Base-by-base conservation (phyloP, 2,113 vertebrate genomes). In the Corvus hawaiiensis region DNA sequence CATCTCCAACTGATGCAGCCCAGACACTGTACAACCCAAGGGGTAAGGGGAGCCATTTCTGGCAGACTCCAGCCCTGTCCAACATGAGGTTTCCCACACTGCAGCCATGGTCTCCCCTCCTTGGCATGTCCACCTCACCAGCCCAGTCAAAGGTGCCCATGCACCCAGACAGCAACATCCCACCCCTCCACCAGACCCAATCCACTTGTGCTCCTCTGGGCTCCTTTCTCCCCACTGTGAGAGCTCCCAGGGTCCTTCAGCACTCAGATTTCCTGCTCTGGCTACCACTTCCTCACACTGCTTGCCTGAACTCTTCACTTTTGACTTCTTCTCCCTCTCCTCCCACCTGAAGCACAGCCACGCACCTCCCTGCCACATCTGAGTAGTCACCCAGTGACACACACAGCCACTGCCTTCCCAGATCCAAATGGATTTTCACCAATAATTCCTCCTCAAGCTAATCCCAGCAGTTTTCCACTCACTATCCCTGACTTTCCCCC, bases 301-400 rank as follows among this genome's bases (percentile, higher is more conserved):
- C 39, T n/a, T 78, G 41, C 55, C 66, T 62, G 35, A 82, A 85
- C 43, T 75, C 37, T 58, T 32, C n/a, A 27, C 30, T 94, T 85
- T n/a, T 13, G 1, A 19, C 22, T 33, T 24, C n/a, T 43, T 16
- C 85, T 80, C 66, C 48, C 43, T 33, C 24, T 33, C 37, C 32
- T 64, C 46, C 52, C 61, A 69, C 26, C 37, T 2, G 0, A 6
- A 74, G 63, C 32, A 89, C 37, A 58, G 49, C 22, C 43, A 58
- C n/a, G 32, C 13, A 13, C 6, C 11, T 1, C 27, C 26, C 21
- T 7, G 1, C 18, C 1, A 1, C 56, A 35, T 1, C 0, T 3
- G 7, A 61, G 43, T 44, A 61, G n/a, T 30, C 54, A 67, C 49
- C 56, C 49, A 55, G 43, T n/a, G 74, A 44, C 67, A 66, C 23